A percentile compares a stretch with the other conserved stretches of the same genome.
These are phyloP conservation scores for Macrostomum lignano DNA, from an alignment of 1,140 invertebrate genomes.

Conservation along the genomic window DNA sequence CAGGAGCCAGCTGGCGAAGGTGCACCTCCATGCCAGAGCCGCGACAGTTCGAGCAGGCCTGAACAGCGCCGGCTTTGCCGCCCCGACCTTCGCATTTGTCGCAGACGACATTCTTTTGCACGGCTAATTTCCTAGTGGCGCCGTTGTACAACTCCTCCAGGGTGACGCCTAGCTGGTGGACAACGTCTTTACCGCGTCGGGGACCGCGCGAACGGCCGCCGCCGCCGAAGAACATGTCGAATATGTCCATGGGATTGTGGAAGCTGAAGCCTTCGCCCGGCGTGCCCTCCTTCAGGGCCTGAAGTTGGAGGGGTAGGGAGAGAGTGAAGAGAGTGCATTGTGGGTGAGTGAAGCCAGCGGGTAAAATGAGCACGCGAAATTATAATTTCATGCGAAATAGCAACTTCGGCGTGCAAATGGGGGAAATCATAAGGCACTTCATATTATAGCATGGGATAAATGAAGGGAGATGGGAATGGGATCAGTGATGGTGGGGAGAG, in stretches of 20 bases:
- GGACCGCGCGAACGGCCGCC: constrained; percentile 10
- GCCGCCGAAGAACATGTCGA: constrained; percentile 81
- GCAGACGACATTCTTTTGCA: constrained; percentile 90
- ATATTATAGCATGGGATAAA: too few species aligned
- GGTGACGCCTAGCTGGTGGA: constrained; percentile 65
- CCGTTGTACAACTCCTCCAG: constrained; percentile 91
- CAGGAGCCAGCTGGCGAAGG: constrained; percentile 64
- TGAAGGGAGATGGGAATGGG: too few species aligned
- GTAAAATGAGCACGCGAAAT: too few species aligned
- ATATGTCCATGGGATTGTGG: constrained; percentile 77
- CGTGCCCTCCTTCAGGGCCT: constrained; percentile 57
- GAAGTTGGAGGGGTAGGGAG: too few species aligned
- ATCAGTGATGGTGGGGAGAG: too few species aligned
- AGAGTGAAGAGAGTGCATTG: too few species aligned
- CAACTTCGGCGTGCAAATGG: too few species aligned
- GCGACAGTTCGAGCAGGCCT: constrained; percentile 53
- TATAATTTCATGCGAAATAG: too few species aligned
- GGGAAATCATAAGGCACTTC: too few species aligned
- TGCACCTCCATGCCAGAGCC: constrained; percentile 67
- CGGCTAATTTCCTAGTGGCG: constrained; percentile 58
- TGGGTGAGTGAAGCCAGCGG: too few species aligned
- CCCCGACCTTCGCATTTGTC: constrained; percentile 60
- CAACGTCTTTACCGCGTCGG: constrained; percentile 36
- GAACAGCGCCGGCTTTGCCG: constrained; percentile 51
- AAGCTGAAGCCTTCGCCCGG: constrained; percentile 40